phyloP scores from a whole-genome alignment of 2,113 vertebrate genomes.

The Toxostoma redivivum region DNA sequence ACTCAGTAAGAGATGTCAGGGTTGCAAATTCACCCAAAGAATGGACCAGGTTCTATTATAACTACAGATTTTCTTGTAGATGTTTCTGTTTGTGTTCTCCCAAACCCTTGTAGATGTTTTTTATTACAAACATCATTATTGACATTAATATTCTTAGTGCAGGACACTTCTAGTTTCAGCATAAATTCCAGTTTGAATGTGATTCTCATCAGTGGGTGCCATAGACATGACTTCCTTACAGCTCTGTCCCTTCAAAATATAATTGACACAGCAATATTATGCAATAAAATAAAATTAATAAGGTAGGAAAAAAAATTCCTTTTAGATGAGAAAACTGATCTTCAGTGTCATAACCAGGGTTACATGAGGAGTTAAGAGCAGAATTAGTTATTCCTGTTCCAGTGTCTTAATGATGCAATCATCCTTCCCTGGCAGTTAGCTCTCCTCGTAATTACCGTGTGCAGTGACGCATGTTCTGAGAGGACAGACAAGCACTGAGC shows the following conservation, averaged over 20 bases:
- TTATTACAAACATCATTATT: neutral
- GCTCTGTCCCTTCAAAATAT: neutral
- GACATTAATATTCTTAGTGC: neutral
- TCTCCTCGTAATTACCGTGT: conserved; percentile 37
- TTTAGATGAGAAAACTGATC: neutral
- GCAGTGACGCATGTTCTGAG: conserved; percentile 51
- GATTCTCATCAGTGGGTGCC: neutral
- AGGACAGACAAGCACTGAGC: conserved; percentile 38
- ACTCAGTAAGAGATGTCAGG: neutral
- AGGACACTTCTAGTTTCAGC: neutral
- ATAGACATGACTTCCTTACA: neutral
- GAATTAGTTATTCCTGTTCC: conserved; percentile 40
- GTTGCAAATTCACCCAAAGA: neutral
- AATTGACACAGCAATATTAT: neutral
- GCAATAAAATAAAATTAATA: neutral
- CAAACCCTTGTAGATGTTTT: neutral
- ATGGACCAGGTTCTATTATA: neutral
- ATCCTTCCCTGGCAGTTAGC: conserved; percentile 46
- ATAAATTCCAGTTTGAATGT: neutral
- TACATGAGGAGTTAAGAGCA: conserved; percentile 30
- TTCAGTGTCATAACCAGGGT: neutral
- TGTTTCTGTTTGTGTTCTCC: neutral
- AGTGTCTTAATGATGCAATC: conserved; percentile 50
- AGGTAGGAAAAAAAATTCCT: neutral
- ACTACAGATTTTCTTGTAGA: neutral